Conservation (phyloP, 2,888 invertebrate genomes). For the Macrophya annulata region DNA sequence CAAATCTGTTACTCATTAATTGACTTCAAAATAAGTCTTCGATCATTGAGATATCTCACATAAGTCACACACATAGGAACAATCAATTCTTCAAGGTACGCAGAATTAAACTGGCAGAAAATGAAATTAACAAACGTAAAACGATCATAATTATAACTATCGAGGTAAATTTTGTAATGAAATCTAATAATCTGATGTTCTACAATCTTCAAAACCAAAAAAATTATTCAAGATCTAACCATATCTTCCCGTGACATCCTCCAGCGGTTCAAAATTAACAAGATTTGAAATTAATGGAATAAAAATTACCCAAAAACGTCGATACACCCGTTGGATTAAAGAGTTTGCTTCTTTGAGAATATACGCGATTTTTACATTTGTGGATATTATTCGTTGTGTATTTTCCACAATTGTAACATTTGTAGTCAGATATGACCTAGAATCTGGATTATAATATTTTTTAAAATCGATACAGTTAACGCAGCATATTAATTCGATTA, state of each 20-base stretch:
- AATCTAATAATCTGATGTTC: neutral
- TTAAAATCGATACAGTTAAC: neutral
- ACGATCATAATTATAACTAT: neutral
- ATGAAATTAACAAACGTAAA: neutral
- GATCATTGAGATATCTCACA: slow-evolving; percentile 1
- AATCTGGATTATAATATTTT: neutral
- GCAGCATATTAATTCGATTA: neutral
- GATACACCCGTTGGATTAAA: neutral
- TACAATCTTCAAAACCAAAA: no score
- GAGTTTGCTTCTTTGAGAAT: neutral
- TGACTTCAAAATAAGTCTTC: neutral
- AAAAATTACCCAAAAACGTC: neutral
- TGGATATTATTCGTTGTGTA: neutral
- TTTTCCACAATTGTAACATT: neutral
- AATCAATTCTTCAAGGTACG: neutral
- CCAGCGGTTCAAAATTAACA: neutral
- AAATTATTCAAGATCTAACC: neutral
- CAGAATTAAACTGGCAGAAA: neutral
- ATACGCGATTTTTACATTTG: neutral
- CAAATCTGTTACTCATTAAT: neutral
- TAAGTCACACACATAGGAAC: neutral
- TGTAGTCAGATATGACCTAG: neutral
- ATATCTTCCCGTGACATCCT: neutral
- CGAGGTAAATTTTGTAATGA: neutral
- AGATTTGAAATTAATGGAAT: neutral